Base-by-base conservation (phyloP, 2,113 vertebrate genomes). In the Neopipo cinnamomea region DNA sequence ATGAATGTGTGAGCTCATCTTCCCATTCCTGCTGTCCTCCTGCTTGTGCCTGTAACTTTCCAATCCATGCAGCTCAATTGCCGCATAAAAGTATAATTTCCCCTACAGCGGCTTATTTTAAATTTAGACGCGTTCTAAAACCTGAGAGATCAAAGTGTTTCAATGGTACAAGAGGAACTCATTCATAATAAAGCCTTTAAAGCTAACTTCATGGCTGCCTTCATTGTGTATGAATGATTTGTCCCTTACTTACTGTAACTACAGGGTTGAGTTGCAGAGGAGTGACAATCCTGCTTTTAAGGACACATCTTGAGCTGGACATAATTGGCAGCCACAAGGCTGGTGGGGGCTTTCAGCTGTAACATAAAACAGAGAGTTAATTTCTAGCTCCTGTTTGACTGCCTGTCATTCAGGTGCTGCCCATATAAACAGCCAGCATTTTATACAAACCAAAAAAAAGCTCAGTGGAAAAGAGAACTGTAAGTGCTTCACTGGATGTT, bases 171-270 rank as follows among this genome's bases (percentile, higher is more conserved):
- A 65, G 49, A 68, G 47, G 66, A 82, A 28, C 44, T 89, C 35
- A 71, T 78, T 61, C 31, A 15, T 85, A 52, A 62, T 39, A 59
- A 75, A 96, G 49, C 19, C 31, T 30, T 91, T 46, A 85, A 73
- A 91, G 22, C 74, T 58, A 63, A 39, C 70, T 79, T 62, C 1
- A 5, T 63, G 53, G 50, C 49, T 81, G 77, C 52, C 63, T 89
- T 75, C 39, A 35, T 33, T 47, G 31, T 4, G 4, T 22, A 37
- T 39, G 33, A 33, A 20, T 8, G 44, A 49, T 31, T 2, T 0
- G 28, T 72, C 0, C 0, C n/a, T 76, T 3, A 0, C 27, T 82
- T 18, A 31, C 12, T 19, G 28, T 41, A 37, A 7, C 42, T 37
- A 0, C 8, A 27, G 42, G 35, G 16, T 25, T 85, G 33, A 82